Evolutionary conservation across 2,888 invertebrate genomes (phyloP).

Genomic region (Oscheius sp.): DNA sequence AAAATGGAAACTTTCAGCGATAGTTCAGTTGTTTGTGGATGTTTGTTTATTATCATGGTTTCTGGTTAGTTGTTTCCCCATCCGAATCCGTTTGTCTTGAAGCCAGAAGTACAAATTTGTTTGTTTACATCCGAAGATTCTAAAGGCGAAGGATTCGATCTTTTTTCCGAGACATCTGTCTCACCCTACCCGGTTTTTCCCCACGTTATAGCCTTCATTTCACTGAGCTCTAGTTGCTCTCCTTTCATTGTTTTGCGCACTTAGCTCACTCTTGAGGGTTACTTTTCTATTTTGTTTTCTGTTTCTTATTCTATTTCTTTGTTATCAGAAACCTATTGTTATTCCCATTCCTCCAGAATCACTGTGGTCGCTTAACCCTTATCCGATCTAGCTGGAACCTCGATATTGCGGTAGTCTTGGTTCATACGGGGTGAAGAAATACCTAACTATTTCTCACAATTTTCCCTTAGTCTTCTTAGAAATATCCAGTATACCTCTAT

Average conservation of each 20-base stretch:
- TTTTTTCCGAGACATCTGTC: slow-evolving; percentile 9
- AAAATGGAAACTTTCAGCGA: neutral
- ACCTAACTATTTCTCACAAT: too few species aligned
- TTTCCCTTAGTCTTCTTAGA: neutral
- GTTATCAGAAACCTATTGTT: slow-evolving; percentile 18
- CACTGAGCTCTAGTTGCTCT: slow-evolving; percentile 13
- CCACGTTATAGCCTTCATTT: neutral
- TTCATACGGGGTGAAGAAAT: slow-evolving; percentile 21
- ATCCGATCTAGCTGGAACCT: slow-evolving; percentile 25
- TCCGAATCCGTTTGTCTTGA: neutral
- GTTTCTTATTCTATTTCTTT: neutral
- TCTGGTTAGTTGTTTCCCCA: slow-evolving; percentile 1
- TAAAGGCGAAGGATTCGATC: too few species aligned
- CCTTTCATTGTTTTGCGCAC: slow-evolving; percentile 18
- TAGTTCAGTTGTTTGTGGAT: slow-evolving; percentile 32
- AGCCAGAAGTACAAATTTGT: neutral
- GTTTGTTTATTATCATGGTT: slow-evolving; percentile 23
- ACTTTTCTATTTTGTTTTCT: slow-evolving; percentile 14
- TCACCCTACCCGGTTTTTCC: slow-evolving; percentile 13
- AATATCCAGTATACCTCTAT: neutral
- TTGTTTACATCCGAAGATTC: neutral
- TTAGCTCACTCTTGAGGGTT: slow-evolving; percentile 11
- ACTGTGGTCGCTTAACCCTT: slow-evolving; percentile 22
- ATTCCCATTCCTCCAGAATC: slow-evolving; percentile 16
- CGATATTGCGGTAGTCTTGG: slow-evolving; percentile 11